Evolutionary conservation across 2,888 invertebrate species (phyloP), one percentile per base, ranked within the genome.

Genomic region (Alsophila aescularia): DNA sequence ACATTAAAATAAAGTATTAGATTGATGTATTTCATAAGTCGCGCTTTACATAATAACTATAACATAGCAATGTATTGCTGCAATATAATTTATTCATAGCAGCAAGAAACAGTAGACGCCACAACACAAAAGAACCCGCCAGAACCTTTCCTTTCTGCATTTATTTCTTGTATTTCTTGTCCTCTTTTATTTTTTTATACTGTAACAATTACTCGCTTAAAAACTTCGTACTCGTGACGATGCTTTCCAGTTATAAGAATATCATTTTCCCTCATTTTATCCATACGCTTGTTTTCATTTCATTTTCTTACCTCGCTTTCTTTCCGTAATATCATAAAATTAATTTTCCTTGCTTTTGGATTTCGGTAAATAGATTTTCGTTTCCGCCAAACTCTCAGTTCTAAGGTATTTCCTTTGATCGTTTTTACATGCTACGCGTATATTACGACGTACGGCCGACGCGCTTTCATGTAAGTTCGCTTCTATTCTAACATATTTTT

Each of bases 381-480:
- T 87, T 87, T 72, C 70, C 82, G 83, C 83, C 83, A 70, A 71
- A 68, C 75, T 76, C 75, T 86, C 66, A 82, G 80, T 87, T 89
- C 78, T 90, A 87, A 87, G 86, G 77, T 83, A 75, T 81, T 86
- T 85, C 52, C 73, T 90, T 87, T 88, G 68, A 75, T 75, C 81
- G 79, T 86, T 73, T 88, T 90, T 90, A 73, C 91, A 91, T 90
- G 91, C 85, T 76, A 75, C 86, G 83, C 81, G 79, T 81, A 60
- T 75, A 78, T 75, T 71, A 81, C 85, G 83, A 83, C 83, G 79
- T 76, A 77, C 84, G 74, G 82, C 80, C 81, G 86, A 78, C 82
- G 86, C 72, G 87, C 87, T 90, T 60, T 87, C 82, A 85, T 89
- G 91, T 91, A 91, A 91, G 91, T 91, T 79, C 72, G 86, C 84